A percentile compares a stretch with the other conserved stretches of the same genome.
Evolutionary conservation across 2,888 invertebrate genomes (phyloP).

Genomic region (Macrosiphum euphorbiae): DNA sequence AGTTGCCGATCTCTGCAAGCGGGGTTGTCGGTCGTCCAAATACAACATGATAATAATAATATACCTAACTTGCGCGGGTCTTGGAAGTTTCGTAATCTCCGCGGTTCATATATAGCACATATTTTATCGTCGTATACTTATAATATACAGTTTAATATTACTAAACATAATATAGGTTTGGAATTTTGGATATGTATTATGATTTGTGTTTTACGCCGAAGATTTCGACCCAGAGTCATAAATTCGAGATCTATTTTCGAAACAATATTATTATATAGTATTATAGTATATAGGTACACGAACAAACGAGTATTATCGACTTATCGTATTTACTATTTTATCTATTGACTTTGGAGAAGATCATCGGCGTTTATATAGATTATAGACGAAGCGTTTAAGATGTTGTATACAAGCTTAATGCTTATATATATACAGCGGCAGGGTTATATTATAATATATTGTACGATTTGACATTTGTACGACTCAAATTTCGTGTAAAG

Average conservation of each 20-base stretch:
- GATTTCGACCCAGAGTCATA: background rate
- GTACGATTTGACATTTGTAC: background rate
- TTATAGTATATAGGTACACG: background rate
- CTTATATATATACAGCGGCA: background rate
- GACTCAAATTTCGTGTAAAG: background rate
- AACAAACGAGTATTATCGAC: background rate
- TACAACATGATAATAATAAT: background rate
- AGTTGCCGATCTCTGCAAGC: background rate
- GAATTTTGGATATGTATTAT: background rate
- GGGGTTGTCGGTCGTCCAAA: background rate
- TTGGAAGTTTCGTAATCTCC: constrained; percentile 5
- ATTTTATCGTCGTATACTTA: background rate
- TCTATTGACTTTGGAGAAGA: background rate
- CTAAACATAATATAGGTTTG: background rate
- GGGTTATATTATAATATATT: background rate
- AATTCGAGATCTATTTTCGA: background rate
- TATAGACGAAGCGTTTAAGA: background rate
- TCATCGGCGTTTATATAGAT: background rate
- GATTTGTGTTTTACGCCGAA: background rate
- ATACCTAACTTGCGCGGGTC: background rate
- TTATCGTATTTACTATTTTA: background rate
- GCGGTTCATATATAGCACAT: background rate
- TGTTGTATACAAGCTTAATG: background rate
- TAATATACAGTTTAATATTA: background rate
- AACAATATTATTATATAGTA: background rate